A percentile compares a stretch with the other conserved stretches of the same genome.
phyloP scores from a whole-genome alignment of 1,140 invertebrate species.

The Drosophila punjabiensis region DNA sequence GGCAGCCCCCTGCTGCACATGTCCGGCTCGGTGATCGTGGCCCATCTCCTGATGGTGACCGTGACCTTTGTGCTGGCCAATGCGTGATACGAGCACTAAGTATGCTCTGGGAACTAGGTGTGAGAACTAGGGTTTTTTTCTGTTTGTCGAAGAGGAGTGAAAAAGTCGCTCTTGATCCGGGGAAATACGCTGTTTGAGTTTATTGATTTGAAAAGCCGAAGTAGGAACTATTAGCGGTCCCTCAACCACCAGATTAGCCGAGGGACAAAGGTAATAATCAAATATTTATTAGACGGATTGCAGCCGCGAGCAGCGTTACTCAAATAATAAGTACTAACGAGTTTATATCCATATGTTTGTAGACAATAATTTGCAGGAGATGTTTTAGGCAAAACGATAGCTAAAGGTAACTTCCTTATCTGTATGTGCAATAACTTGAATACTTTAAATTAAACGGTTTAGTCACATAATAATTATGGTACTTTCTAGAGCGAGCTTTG shows the following conservation, averaged over 20 bases:
- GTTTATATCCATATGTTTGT: slow-evolving; percentile 73
- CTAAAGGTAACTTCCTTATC: slow-evolving; percentile 53
- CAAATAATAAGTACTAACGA: slow-evolving; percentile 34
- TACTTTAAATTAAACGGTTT: slow-evolving; percentile 48
- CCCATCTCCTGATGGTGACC: slow-evolving; percentile 76
- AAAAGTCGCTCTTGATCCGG: slow-evolving; percentile 10
- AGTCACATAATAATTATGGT: slow-evolving; percentile 18
- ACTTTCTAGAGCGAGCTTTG: slow-evolving; percentile 43
- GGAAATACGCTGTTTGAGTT: slow-evolving; percentile 29
- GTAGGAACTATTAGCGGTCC: slow-evolving; percentile 13
- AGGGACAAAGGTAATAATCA: slow-evolving; percentile 20
- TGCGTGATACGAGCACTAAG: slow-evolving; percentile 80
- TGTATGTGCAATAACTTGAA: slow-evolving; percentile 36
- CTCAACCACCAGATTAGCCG: slow-evolving; percentile 16
- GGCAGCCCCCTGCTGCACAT: slow-evolving; percentile 72
- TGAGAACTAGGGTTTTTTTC: slow-evolving; percentile 12
- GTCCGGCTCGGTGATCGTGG: slow-evolving; percentile 65
- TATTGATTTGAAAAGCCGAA: slow-evolving; percentile 29
- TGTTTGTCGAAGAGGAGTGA: slow-evolving; percentile 20
- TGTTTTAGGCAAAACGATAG: slow-evolving; percentile 61
- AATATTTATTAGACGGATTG: slow-evolving; percentile 45
- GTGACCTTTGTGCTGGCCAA: slow-evolving; percentile 77
- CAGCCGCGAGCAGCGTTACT: slow-evolving; percentile 26
- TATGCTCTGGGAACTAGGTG: slow-evolving; percentile 14
- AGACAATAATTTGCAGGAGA: slow-evolving; percentile 76